Conservation (phyloP, 2,113 vertebrate species). For the Misgurnus mizolepis region DNA sequence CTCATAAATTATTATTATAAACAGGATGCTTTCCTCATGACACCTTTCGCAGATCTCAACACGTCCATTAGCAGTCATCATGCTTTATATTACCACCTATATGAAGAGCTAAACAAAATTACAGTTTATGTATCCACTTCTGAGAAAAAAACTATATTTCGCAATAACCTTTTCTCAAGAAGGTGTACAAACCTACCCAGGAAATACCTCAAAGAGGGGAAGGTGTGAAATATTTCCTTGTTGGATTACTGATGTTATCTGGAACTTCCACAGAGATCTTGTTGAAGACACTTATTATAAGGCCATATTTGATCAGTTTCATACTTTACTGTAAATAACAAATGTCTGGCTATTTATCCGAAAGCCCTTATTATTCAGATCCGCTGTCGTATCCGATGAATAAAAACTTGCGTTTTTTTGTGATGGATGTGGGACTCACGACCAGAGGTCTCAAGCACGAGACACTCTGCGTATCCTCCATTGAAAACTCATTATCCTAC, state of each 20-base stretch:
- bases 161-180: constrained; percentile 15
- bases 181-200: not conserved
- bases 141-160: not conserved
- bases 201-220: not conserved
- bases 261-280: not conserved
- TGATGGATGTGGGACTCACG: not conserved
- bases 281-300: not conserved
- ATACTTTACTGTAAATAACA: no score
- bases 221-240: not conserved
- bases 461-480: not conserved
- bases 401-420: not conserved
- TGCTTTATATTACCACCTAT: not conserved
- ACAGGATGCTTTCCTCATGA: not conserved
- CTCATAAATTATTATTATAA: no score
- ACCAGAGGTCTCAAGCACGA: not conserved
- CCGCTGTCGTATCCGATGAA: not conserved
- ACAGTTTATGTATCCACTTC: not conserved
- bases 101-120: not conserved
- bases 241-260: not conserved
- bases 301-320: no score
- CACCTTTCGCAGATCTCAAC: not conserved
- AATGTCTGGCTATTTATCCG: not conserved
- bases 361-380: not conserved
- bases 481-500: constrained; percentile 41
- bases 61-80: not conserved